Evolutionary conservation across 2,113 vertebrate species (phyloP).

Genomic region (Eurystomus gularis): DNA sequence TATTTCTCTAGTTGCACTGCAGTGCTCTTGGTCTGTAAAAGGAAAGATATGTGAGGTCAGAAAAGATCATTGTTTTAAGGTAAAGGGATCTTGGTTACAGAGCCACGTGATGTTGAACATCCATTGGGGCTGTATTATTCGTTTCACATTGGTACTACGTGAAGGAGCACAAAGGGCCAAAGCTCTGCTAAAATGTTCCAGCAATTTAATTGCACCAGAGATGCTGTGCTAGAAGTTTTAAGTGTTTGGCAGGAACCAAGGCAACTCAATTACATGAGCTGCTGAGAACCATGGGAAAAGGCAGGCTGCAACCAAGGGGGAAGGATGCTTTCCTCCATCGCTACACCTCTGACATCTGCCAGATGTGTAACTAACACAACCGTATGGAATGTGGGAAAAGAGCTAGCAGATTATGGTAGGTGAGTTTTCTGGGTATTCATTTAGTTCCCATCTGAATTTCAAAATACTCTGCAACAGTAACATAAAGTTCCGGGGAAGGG

Average conservation of each 20-base stretch:
- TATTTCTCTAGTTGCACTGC: not conserved
- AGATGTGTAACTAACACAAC: no score
- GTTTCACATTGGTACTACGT: not conserved
- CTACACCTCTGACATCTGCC: not conserved
- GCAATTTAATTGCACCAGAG: not conserved
- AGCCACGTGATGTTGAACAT: not conserved
- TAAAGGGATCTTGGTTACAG: not conserved
- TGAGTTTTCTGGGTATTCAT: constrained; percentile 21
- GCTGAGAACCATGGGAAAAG: not conserved
- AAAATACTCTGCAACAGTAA: constrained; percentile 12
- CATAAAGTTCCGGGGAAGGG: constrained; percentile 27
- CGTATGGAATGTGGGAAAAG: not conserved
- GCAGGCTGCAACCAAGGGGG: not conserved
- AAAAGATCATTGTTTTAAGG: not conserved
- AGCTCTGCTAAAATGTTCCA: not conserved
- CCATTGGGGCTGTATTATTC: not conserved
- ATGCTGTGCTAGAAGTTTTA: not conserved
- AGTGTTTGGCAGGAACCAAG: not conserved
- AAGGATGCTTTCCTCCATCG: not conserved
- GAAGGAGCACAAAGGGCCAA: not conserved
- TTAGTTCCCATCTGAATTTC: constrained; percentile 40
- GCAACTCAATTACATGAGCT: not conserved
- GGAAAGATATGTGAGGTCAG: not conserved
- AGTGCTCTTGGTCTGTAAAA: not conserved
- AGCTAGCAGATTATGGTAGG: constrained; percentile 2